phyloP scores from a whole-genome alignment of 1,140 invertebrate genomes.

The Neuroterus valhalla region DNA sequence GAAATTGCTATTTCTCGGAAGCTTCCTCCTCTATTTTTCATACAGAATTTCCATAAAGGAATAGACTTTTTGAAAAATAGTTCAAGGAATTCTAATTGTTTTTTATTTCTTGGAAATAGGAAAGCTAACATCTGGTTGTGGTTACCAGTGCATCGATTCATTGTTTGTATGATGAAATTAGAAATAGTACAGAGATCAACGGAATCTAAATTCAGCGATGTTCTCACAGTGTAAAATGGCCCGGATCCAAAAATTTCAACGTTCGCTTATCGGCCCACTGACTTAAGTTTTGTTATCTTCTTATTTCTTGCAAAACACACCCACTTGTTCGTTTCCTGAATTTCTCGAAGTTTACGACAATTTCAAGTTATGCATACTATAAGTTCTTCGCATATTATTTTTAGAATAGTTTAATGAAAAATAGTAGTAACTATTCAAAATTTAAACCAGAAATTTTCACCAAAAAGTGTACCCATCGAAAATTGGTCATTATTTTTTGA shows the following conservation, averaged over 20 bases:
- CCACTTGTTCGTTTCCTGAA: slow-evolving; percentile 59
- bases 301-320: slow-evolving; percentile 57
- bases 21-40: too few relatives aligned
- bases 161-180: slow-evolving; percentile 54
- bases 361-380: slow-evolving; percentile 28
- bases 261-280: slow-evolving; percentile 61
- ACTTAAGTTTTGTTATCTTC: slow-evolving; percentile 43
- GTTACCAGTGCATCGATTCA: neutral
- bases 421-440: too few relatives aligned
- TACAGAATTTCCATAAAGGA: too few relatives aligned
- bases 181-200: slow-evolving; percentile 60
- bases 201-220: slow-evolving; percentile 70
- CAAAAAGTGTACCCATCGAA: too few relatives aligned
- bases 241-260: slow-evolving; percentile 68
- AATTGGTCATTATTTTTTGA: too few relatives aligned
- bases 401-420: neutral
- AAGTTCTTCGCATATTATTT: slow-evolving; percentile 28
- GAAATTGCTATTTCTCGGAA: too few relatives aligned
- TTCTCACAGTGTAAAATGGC: slow-evolving; percentile 70
- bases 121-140: neutral
- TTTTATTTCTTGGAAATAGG: too few relatives aligned
- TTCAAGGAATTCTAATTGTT: too few relatives aligned
- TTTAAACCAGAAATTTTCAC: too few relatives aligned
- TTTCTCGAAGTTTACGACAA: slow-evolving; percentile 16
- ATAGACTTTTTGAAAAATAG: too few relatives aligned